A percentile compares a stretch with the other conserved stretches of the same genome.
phyloP scores from a whole-genome alignment of 2,797 vertebrate genomes.

The Phrynocephalus guinanensis region DNA sequence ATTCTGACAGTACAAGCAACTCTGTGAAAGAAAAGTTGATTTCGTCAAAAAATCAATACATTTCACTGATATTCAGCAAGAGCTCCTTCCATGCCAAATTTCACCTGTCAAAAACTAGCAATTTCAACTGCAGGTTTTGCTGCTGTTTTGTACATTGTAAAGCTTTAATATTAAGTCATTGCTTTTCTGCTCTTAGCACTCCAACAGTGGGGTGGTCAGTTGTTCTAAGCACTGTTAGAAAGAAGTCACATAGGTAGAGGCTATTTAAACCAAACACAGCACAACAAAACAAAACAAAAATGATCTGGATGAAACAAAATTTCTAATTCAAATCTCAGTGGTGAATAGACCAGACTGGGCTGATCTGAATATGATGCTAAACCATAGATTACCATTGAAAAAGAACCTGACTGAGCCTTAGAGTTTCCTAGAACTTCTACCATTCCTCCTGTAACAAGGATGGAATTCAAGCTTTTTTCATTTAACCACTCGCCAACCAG shows the following conservation, averaged over 20 bases:
- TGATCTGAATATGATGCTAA: not conserved
- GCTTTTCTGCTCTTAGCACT: not conserved
- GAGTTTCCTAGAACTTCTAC: no score
- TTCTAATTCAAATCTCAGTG: not conserved
- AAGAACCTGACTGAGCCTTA: not conserved
- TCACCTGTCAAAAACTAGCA: not conserved
- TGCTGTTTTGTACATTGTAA: not conserved
- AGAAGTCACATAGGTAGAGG: not conserved
- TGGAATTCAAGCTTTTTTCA: no score
- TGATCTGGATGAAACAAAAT: not conserved
- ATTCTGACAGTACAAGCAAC: not conserved
- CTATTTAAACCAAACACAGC: not conserved
- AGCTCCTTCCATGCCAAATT: not conserved
- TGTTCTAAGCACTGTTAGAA: not conserved
- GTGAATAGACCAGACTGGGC: not conserved
- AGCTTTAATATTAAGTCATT: slow-evolving; percentile 2
- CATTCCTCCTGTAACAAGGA: no score
- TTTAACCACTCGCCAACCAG: no score
- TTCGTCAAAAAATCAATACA: slow-evolving; percentile 3
- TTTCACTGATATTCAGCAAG: not conserved
- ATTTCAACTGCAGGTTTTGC: slow-evolving; percentile 1
- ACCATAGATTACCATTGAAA: no score
- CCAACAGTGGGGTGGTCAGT: not conserved
- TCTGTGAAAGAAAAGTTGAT: not conserved
- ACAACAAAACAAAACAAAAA: not conserved